Evolutionary conservation across 92 coral and sea anemone species (phyloP).

Genomic region (Epizoanthus rinbou): DNA sequence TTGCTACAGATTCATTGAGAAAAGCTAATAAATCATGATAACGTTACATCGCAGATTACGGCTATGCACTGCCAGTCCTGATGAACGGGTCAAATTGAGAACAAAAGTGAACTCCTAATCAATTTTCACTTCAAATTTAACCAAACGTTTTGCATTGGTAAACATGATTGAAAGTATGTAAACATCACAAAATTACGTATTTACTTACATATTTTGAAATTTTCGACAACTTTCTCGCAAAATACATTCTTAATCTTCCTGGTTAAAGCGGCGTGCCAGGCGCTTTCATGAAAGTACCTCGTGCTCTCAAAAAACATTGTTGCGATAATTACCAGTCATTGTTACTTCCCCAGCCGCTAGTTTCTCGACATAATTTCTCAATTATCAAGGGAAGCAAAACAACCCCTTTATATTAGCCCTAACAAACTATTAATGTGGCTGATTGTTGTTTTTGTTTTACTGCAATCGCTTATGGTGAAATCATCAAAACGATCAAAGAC

Average conservation of each 20-base stretch:
- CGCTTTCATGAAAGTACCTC: neutral
- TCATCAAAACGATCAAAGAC: constrained; percentile 38
- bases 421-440: constrained; percentile 38
- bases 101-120: neutral
- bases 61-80: neutral
- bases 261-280: neutral
- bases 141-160: neutral
- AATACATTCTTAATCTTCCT: neutral
- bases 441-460: constrained; percentile 27
- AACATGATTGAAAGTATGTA: neutral
- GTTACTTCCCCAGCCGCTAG: constrained; percentile 9
- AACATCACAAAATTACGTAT: constrained; percentile 13
- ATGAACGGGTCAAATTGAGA: neutral
- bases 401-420: constrained; percentile 35
- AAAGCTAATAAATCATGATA: neutral
- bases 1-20: neutral
- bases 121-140: constrained; percentile 2
- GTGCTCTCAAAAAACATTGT: constrained; percentile 12
- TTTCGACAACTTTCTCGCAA: constrained; percentile 16
- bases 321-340: constrained; percentile 10
- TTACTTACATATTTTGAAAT: constrained; percentile 25
- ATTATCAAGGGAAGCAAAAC: constrained; percentile 34
- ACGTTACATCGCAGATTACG: neutral
- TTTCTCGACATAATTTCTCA: constrained; percentile 39
- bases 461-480: constrained; percentile 39